phyloP scores from a whole-genome alignment of 2,113 vertebrate species.

The Platycercus adscitus region DNA sequence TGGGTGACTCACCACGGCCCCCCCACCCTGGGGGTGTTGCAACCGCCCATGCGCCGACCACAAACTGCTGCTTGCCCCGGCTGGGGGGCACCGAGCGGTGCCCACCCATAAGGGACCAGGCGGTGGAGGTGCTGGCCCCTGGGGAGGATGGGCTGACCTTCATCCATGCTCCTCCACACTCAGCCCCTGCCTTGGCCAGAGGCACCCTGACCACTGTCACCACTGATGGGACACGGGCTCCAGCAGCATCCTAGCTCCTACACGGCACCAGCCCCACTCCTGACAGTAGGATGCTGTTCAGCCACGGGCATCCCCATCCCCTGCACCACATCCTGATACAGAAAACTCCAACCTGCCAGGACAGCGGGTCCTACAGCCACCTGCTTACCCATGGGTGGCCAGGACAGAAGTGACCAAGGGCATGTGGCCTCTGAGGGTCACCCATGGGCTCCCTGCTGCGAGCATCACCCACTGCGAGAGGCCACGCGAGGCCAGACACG shows the following conservation, averaged over 20 bases:
- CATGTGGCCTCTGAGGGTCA: background rate
- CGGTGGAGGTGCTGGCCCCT: background rate
- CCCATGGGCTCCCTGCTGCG: too few species aligned
- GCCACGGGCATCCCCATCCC: background rate
- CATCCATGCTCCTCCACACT: background rate
- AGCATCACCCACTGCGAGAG: background rate
- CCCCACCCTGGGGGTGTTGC: constrained; percentile 54
- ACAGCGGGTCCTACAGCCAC: background rate
- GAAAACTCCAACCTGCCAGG: background rate
- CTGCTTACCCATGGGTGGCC: background rate
- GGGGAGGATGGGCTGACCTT: background rate
- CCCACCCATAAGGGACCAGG: background rate
- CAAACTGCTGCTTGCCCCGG: background rate
- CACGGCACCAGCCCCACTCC: background rate
- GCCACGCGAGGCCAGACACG: background rate
- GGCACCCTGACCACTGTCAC: background rate
- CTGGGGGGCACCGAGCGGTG: background rate
- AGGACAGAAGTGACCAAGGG: background rate
- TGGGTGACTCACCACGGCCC: constrained; percentile 23
- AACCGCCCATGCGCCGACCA: background rate
- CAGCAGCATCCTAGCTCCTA: background rate
- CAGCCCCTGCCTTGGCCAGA: background rate
- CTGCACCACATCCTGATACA: accelerated
- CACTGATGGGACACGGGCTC: background rate
- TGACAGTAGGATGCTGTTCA: background rate